These are phyloP conservation scores for Cyprinus carpio DNA, from an alignment of 2,113 vertebrate species.

Conservation along the genomic window DNA sequence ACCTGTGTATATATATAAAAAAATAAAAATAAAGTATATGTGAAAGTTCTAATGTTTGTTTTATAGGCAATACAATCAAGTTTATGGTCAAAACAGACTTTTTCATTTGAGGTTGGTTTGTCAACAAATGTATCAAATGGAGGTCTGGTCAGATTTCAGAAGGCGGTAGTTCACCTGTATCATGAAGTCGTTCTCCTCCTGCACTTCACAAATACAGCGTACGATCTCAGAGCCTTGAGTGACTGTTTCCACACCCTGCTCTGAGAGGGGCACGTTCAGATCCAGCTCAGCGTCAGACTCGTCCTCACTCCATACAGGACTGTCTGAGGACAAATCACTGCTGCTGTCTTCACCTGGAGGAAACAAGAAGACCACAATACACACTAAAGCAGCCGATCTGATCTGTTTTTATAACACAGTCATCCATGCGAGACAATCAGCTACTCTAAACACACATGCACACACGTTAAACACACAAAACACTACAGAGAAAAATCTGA, in stretches of 20 bases:
- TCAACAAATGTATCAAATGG: no score
- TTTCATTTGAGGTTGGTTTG: no score
- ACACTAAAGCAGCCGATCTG: neutral
- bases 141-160: neutral
- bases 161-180: slow-evolving; percentile 83
- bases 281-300: slow-evolving; percentile 82
- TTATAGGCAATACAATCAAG: no score
- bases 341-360: slow-evolving; percentile 84
- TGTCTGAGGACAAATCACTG: slow-evolving; percentile 90
- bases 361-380: slow-evolving; percentile 8
- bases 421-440: neutral
- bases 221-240: slow-evolving; percentile 86
- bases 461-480: neutral
- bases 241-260: slow-evolving; percentile 76
- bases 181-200: slow-evolving; percentile 99
- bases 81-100: no score
- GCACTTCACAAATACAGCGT: slow-evolving; percentile 92
- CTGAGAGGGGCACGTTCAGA: slow-evolving; percentile 79
- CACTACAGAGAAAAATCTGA: neutral
- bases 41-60: no score
- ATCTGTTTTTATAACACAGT: neutral
- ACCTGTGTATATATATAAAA: no score
- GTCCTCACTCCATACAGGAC: slow-evolving; percentile 90
- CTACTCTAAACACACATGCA: slow-evolving; percentile 1
- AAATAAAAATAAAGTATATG: no score